A percentile compares a stretch with the other conserved stretches of the same genome.
Conservation (phyloP, 1,140 invertebrate genomes). For the Chlorops oryzae region DNA sequence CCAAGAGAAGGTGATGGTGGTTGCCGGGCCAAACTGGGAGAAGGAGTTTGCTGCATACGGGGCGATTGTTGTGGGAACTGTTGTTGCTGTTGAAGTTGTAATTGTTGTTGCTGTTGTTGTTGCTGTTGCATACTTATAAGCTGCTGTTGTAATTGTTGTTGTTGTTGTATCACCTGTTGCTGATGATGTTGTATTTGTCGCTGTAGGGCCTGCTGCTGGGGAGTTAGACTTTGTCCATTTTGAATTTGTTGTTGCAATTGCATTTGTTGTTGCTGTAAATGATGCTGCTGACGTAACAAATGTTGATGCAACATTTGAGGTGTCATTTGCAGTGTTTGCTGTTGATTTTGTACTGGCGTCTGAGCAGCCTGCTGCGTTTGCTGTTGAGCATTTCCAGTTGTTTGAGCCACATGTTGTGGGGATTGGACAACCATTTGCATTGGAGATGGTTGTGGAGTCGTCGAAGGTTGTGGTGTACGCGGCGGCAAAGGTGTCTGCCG, state of each 20-base stretch:
- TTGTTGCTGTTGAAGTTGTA: conserved; percentile 29
- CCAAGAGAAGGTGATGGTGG: conserved; percentile 10
- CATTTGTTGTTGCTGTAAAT: conserved; percentile 38
- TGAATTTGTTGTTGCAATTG: conserved; percentile 45
- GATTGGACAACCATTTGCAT: too few relatives aligned
- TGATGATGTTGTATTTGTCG: conserved; percentile 30
- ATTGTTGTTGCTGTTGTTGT: conserved; percentile 24
- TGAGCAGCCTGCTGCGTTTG: conserved; percentile 27
- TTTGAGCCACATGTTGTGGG: conserved; percentile 20
- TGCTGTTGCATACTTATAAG: conserved; percentile 20
- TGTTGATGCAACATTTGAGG: conserved; percentile 43
- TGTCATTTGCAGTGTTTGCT: conserved; percentile 32
- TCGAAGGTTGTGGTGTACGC: conserved; percentile 31
- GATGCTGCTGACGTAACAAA: conserved; percentile 33
- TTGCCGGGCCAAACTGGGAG: conserved; percentile 2
- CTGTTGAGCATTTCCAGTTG: conserved; percentile 17
- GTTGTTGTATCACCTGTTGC: conserved; percentile 27
- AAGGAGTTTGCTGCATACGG: conserved; percentile 5
- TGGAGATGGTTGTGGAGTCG: conserved; percentile 14
- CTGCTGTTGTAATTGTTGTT: conserved; percentile 20
- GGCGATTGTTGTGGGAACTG: conserved; percentile 21
- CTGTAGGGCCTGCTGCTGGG: conserved; percentile 23
- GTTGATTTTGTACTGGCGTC: conserved; percentile 15
- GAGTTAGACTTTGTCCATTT: conserved; percentile 24
- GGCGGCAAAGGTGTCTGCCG: conserved; percentile 10